phyloP scores from a whole-genome alignment of 2,113 vertebrate genomes.

The Litocranius walleri region DNA sequence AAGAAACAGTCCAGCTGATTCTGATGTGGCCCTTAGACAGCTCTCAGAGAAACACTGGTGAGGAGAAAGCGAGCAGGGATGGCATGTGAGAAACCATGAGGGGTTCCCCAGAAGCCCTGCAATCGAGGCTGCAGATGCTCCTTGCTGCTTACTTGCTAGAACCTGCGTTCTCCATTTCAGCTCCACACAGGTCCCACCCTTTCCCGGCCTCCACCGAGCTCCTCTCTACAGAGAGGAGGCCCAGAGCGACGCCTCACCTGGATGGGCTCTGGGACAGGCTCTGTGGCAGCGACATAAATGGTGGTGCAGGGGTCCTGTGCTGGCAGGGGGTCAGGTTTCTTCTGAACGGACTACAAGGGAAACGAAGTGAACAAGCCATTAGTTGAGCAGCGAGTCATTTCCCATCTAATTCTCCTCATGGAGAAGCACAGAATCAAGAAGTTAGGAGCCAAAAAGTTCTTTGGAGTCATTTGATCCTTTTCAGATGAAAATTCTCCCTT shows the following conservation, averaged over 20 bases:
- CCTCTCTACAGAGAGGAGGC: neutral
- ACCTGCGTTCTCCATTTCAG: neutral
- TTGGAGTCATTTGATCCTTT: neutral
- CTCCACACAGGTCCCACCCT: neutral
- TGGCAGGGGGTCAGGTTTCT: neutral
- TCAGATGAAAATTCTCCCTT: neutral
- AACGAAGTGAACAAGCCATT: neutral
- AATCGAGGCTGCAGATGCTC: no score
- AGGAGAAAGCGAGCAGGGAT: neutral
- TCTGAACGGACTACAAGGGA: neutral
- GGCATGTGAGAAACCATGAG: accelerated
- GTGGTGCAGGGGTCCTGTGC: slow-evolving; percentile 60
- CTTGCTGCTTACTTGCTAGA: neutral
- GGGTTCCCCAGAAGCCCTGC: neutral
- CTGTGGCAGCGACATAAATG: slow-evolving; percentile 59
- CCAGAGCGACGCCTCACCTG: slow-evolving; percentile 24
- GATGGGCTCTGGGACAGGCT: slow-evolving; percentile 30
- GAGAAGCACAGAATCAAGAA: neutral
- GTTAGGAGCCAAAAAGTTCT: neutral
- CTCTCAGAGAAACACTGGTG: neutral
- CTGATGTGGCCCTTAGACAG: neutral
- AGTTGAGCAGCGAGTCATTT: neutral
- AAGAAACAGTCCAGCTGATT: neutral
- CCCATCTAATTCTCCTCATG: neutral
- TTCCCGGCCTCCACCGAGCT: no score